Percentiles rank a stretch among this genome's conserved stretches.
phyloP scores from a whole-genome alignment of 1,140 invertebrate genomes.

The Dendroctonus ponderosae region DNA sequence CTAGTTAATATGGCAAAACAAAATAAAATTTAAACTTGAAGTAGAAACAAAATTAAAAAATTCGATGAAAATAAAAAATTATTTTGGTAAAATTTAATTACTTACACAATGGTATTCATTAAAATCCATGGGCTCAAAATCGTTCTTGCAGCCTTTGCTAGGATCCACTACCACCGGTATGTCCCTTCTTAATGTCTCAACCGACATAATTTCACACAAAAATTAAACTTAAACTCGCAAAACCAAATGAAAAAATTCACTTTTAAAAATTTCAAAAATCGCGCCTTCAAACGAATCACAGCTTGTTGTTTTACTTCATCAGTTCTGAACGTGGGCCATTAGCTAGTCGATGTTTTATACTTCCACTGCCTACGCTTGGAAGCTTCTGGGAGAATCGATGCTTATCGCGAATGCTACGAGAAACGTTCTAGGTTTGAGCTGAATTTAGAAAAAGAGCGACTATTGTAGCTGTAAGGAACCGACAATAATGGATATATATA shows the following conservation, averaged over 20 bases:
- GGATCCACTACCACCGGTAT: conserved; percentile 34
- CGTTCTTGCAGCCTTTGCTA: conserved; percentile 9
- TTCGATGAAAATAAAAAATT: neutral
- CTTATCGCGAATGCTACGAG: too few species aligned
- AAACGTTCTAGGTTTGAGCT: too few species aligned
- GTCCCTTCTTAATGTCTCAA: conserved; percentile 27
- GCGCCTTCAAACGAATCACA: neutral
- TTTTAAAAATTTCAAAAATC: conserved; percentile 2
- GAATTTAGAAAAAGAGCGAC: too few species aligned
- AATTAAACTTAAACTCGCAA: neutral
- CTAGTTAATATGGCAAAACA: too few species aligned
- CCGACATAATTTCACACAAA: conserved; percentile 8
- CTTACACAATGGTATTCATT: conserved; percentile 17
- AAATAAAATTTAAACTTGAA: too few species aligned
- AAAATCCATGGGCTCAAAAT: conserved; percentile 26
- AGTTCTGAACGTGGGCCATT: conserved; percentile 1
- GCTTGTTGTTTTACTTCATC: neutral
- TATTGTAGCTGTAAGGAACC: too few species aligned
- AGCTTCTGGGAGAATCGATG: neutral
- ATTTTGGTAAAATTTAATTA: conserved; percentile 5
- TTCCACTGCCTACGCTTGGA: conserved; percentile 1
- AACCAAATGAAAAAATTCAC: neutral
- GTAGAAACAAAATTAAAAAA: neutral
- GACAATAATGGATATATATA: too few species aligned
- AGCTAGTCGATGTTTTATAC: conserved; percentile 7